A percentile compares a stretch with the other conserved stretches of the same genome.
phyloP scores from a whole-genome alignment of 2,113 vertebrate genomes.

The Corydoras sp. region DNA sequence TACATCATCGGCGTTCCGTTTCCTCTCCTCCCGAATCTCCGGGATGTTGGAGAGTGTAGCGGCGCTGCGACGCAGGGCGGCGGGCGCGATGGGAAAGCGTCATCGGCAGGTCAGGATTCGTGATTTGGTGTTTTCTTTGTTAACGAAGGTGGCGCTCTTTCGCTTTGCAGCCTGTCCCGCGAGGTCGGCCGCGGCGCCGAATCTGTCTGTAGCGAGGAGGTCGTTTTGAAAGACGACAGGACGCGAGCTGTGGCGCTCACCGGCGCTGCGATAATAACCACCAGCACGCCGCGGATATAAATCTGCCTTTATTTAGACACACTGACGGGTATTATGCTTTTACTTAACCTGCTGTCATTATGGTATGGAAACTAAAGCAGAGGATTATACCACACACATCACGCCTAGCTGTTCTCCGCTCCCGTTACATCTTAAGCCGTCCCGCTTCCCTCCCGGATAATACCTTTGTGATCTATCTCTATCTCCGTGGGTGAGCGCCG shows the following conservation, averaged over 20 bases:
- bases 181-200: slow-evolving; percentile 24
- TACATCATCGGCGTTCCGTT: slow-evolving; percentile 37
- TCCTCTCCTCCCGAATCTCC: slow-evolving; percentile 22
- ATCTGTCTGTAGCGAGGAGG: slow-evolving; percentile 9
- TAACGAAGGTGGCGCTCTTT: slow-evolving; percentile 20
- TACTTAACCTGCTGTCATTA: slow-evolving; percentile 14
- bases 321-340: slow-evolving; percentile 11
- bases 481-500: slow-evolving; percentile 28
- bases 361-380: slow-evolving; percentile 26
- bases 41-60: slow-evolving; percentile 4
- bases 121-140: slow-evolving; percentile 28
- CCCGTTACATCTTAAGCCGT: slow-evolving; percentile 31
- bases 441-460: slow-evolving; percentile 25
- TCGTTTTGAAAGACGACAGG: slow-evolving; percentile 27
- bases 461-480: slow-evolving; percentile 37
- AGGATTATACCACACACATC: slow-evolving; percentile 27
- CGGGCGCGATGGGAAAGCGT: slow-evolving; percentile 3
- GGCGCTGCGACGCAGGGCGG: slow-evolving; percentile 10
- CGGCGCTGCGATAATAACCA: slow-evolving; percentile 18
- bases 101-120: slow-evolving; percentile 30
- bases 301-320: slow-evolving; percentile 10
- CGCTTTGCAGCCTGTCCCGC: slow-evolving; percentile 3
- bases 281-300: slow-evolving; percentile 9
- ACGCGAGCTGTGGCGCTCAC: slow-evolving; percentile 5
- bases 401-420: slow-evolving; percentile 25